These are phyloP conservation scores for Eutolmus rufibarbis DNA, from an alignment of 2,888 invertebrate species.

Conservation along the genomic window DNA sequence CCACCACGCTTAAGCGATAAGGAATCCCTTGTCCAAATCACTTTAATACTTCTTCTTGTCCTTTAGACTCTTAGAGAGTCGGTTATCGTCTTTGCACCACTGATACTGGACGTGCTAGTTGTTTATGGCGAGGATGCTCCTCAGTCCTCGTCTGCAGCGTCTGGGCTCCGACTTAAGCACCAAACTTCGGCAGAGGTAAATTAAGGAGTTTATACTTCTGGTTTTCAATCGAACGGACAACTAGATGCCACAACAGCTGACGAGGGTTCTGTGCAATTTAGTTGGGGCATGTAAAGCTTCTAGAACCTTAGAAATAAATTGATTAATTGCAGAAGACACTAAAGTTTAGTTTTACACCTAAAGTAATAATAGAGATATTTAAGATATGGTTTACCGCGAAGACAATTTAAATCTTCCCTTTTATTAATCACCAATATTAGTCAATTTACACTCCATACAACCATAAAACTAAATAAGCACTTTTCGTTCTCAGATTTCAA, in stretches of 20 bases:
- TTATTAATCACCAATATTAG: too few species aligned
- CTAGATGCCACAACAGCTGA: neutral
- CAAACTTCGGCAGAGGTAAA: neutral
- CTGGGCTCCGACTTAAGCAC: neutral
- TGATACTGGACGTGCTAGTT: neutral
- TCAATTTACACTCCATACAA: too few species aligned
- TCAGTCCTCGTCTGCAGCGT: neutral
- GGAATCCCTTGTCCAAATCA: constrained; percentile 31
- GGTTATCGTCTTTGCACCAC: constrained; percentile 24
- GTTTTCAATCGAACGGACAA: neutral
- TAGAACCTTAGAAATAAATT: neutral
- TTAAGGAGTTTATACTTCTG: neutral
- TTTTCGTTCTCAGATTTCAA: too few species aligned
- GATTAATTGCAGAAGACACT: neutral
- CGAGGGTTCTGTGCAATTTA: neutral
- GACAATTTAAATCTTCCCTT: neutral
- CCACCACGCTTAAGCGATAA: constrained; percentile 5
- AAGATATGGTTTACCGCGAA: neutral
- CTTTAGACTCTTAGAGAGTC: neutral
- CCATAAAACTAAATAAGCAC: too few species aligned
- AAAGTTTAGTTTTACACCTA: neutral
- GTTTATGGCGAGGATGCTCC: neutral
- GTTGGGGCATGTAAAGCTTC: neutral
- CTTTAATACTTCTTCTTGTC: constrained; percentile 38
- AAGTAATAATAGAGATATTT: neutral